Evolutionary conservation across 92 coral and sea anemone species (phyloP).

Genomic region (Chrysogorgia sp.): DNA sequence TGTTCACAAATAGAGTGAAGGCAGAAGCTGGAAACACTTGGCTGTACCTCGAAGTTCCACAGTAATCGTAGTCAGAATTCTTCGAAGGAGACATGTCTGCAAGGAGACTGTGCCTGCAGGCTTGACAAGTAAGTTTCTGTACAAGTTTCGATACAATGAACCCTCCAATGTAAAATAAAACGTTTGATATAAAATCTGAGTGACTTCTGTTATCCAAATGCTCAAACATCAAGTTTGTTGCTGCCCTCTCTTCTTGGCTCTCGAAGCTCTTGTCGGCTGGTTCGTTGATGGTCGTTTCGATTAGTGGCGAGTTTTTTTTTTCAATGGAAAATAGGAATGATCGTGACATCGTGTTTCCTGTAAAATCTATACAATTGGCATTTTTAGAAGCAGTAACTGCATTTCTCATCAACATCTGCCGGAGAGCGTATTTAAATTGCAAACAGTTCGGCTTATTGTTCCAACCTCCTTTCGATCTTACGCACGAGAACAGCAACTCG

Average conservation of each 20-base stretch:
- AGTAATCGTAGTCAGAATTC: neutral
- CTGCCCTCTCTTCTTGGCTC: too few species aligned
- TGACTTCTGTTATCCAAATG: neutral
- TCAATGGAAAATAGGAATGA: neutral
- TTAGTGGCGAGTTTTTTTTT: neutral
- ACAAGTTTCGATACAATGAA: neutral
- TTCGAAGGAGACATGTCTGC: neutral
- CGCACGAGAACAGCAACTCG: neutral
- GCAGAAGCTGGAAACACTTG: neutral
- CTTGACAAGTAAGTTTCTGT: neutral
- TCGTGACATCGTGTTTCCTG: neutral
- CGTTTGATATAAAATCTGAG: neutral
- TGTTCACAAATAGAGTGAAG: neutral
- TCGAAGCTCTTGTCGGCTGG: too few species aligned
- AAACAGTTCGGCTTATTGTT: too few species aligned
- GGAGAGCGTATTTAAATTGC: conserved; percentile 7
- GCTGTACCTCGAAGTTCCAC: neutral
- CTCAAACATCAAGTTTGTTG: neutral
- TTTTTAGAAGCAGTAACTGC: neutral
- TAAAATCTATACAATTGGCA: conserved; percentile 16
- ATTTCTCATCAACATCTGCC: conserved; percentile 17
- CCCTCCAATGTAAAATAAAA: neutral
- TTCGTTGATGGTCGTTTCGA: neutral
- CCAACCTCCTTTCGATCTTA: neutral
- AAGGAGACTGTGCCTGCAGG: neutral